These are phyloP conservation scores for Acipenser transmontanus DNA, from an alignment of 2,797 vertebrate species.

Conservation along the genomic window DNA sequence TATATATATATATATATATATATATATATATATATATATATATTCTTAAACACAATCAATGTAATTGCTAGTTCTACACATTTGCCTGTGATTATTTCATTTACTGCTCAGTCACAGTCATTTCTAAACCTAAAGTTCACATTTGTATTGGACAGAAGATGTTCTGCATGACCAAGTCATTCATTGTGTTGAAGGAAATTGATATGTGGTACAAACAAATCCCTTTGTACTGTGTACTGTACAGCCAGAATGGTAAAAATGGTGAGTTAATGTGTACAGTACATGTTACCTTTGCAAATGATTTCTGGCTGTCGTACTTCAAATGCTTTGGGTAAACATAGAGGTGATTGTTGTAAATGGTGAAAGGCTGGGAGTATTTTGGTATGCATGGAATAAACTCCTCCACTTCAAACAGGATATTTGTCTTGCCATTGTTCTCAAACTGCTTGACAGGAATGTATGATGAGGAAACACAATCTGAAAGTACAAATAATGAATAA, in stretches of 20 bases:
- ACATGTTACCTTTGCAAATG: constrained; percentile 79
- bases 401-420: constrained; percentile 79
- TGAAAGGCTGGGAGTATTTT: constrained; percentile 88
- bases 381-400: constrained; percentile 92
- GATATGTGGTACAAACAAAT: too few relatives aligned
- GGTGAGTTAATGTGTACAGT: neutral
- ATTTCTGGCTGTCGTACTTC: constrained; percentile 91
- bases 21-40: too few relatives aligned
- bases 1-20: constrained; percentile 11
- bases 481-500: constrained; percentile 34
- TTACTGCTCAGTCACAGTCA: neutral
- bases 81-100: neutral
- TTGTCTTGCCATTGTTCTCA: constrained; percentile 60
- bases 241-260: too few relatives aligned
- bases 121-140: too few relatives aligned
- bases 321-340: constrained; percentile 90
- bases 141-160: too few relatives aligned
- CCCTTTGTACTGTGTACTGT: too few relatives aligned
- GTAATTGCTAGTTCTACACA: too few relatives aligned
- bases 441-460: constrained; percentile 89
- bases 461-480: constrained; percentile 91
- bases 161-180: too few relatives aligned
- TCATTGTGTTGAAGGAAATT: too few relatives aligned
- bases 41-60: too few relatives aligned
- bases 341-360: constrained; percentile 91